These are phyloP conservation scores for Trigoniulus corallinus DNA, from an alignment of 1,140 invertebrate species.

Conservation along the genomic window DNA sequence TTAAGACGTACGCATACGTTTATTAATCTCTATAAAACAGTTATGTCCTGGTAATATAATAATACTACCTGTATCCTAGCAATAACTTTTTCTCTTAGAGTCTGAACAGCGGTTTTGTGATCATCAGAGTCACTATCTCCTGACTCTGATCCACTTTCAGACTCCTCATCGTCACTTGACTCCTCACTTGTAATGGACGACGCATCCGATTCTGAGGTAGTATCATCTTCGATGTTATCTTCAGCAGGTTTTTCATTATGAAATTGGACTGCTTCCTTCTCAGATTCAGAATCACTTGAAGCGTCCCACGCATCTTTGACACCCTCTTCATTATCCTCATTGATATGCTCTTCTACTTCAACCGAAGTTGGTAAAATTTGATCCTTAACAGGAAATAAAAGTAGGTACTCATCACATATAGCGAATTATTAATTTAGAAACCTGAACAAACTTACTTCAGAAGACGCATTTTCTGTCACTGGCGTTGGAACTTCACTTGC, in stretches of 20 bases:
- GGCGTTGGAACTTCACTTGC: no score
- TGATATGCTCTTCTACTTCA: conserved; percentile 45
- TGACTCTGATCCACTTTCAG: conserved; percentile 4
- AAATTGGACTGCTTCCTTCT: conserved; percentile 4
- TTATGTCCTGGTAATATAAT: neutral
- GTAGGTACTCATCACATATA: no score
- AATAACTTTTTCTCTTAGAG: conserved; percentile 42
- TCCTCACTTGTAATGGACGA: conserved; percentile 32
- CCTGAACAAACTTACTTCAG: conserved; percentile 37
- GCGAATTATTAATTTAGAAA: no score
- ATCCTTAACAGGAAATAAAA: no score
- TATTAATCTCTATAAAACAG: conserved; percentile 1
- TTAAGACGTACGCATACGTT: no score
- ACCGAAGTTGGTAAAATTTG: conserved; percentile 21
- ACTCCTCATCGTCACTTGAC: conserved; percentile 18
- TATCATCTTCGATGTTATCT: conserved; percentile 13
- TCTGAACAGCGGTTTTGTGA: conserved; percentile 41
- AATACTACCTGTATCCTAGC: conserved; percentile 40
- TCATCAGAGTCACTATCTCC: conserved; percentile 30
- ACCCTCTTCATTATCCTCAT: conserved; percentile 41
- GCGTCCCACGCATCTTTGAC: conserved; percentile 21
- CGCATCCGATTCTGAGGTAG: conserved; percentile 11
- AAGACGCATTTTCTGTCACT: no score
- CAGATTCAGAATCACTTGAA: conserved; percentile 12
- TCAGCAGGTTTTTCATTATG: no score